Base-by-base conservation (phyloP, 2,113 vertebrate genomes). In the Pangasianodon gigas region DNA sequence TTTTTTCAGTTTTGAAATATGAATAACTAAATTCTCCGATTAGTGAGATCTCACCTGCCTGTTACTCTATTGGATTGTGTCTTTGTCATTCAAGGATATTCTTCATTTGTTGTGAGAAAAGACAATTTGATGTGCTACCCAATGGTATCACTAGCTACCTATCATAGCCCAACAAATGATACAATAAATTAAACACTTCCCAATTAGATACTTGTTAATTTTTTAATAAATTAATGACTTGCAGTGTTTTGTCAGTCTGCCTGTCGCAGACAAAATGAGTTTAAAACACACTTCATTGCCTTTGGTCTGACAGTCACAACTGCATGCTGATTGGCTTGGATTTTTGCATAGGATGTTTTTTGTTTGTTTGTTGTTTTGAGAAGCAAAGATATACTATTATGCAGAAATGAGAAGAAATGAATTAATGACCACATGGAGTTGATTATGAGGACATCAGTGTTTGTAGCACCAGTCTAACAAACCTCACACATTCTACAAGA, bases 401-500 rank as follows among this genome's bases (percentile, higher is more conserved):
- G 83, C 7, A 79, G 51, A 26, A 89, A 85, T 89, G 71, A 90
- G 60, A 46, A 80, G 44, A 71, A 87, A 80, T 88, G 85, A 89
- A 90, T 75, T 77, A 83, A 90, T 86, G 87, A 88, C 60, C 86
- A 88, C 83, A 91, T 89, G 86, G 86, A 67, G 74, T 54, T 82
- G 82, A 90, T 88, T 87, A 81, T 87, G 84, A 89, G 89, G 84
- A 89, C 58, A 89, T 77, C 58, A 60, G 87, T 69, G 84, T 90
- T 92, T 89, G 75, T 87, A 88, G 65, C 87, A 67, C 87, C 83
- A 90, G 69, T 62, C 84, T 65, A 67, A 67, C 54, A 85, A 87
- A 80, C n/a, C 54, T 88, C 87, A 54, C 87, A 74, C 62, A 48
- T 56, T 90, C 74, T 46, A 58, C 86, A 52, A 80, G 41, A 41